Percentiles rank a stretch among this genome's conserved stretches.
These are phyloP conservation scores for Bothrops alternatus DNA, from an alignment of 2,797 vertebrate genomes.

Conservation along the genomic window DNA sequence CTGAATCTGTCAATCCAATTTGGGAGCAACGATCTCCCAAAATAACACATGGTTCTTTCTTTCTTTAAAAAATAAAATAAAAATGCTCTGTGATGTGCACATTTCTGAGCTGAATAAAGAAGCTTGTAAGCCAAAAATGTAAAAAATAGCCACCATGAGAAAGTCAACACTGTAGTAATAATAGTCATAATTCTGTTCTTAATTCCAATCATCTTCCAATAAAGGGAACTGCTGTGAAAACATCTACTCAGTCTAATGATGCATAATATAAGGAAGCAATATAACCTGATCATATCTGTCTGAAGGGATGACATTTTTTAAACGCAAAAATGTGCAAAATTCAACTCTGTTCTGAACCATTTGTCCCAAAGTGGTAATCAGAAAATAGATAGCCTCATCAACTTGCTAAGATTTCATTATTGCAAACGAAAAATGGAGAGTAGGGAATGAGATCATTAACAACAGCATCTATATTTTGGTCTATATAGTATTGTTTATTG, in stretches of 20 bases:
- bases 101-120: constrained; percentile 72
- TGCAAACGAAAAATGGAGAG: constrained; percentile 38
- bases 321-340: constrained; percentile 64
- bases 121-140: constrained; percentile 74
- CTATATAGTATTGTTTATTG: constrained; percentile 53
- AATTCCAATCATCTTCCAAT: constrained; percentile 73
- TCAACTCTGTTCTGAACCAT: constrained; percentile 61
- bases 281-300: constrained; percentile 65
- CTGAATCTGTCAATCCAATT: constrained; percentile 74
- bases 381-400: constrained; percentile 32
- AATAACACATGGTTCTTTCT: constrained; percentile 67
- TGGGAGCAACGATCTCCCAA: constrained; percentile 65
- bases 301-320: constrained; percentile 64
- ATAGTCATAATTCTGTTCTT: constrained; percentile 70
- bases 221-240: constrained; percentile 77
- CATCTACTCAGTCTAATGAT: constrained; percentile 74
- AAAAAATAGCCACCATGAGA: constrained; percentile 70
- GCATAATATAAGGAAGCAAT: constrained; percentile 72
- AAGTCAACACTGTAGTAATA: constrained; percentile 70
- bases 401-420: constrained; percentile 58
- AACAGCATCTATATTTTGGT: constrained; percentile 50
- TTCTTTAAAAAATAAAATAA: constrained; percentile 59
- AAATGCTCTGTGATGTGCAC: constrained; percentile 68
- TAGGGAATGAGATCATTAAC: constrained; percentile 47
- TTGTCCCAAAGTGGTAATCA: constrained; percentile 61